A percentile compares a stretch with the other conserved stretches of the same genome.
These are phyloP conservation scores for Lepidonotus clava DNA, from an alignment of 2,888 invertebrate species.

Conservation along the genomic window DNA sequence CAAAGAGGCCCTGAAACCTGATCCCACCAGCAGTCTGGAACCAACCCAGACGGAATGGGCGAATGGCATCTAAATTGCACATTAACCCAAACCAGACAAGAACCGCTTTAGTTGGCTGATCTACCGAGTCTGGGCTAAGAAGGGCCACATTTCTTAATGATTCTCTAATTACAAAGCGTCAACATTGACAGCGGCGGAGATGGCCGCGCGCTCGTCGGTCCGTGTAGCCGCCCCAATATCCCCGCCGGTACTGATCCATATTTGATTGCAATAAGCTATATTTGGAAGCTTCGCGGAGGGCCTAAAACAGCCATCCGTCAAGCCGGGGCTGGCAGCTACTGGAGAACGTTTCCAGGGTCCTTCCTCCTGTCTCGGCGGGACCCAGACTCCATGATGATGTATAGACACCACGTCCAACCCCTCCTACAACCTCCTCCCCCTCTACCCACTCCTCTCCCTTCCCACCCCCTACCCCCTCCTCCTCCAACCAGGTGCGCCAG, in stretches of 20 bases:
- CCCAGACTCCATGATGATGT: neutral
- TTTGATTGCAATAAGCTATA: slow-evolving; percentile 36
- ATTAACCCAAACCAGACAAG: too few relatives aligned
- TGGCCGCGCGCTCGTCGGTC: neutral
- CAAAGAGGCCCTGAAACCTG: too few relatives aligned
- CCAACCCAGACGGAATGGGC: too few relatives aligned
- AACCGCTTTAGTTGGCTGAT: too few relatives aligned
- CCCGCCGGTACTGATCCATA: neutral
- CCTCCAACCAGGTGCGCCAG: too few relatives aligned
- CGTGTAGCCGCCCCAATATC: neutral
- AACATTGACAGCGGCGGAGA: neutral
- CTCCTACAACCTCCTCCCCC: neutral
- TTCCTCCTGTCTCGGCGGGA: neutral
- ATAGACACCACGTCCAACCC: neutral
- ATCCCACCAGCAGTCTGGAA: too few relatives aligned
- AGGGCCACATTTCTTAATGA: neutral
- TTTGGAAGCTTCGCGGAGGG: neutral
- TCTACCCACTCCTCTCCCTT: neutral
- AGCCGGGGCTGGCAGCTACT: neutral
- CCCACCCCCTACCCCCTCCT: neutral
- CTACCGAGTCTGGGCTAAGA: too few relatives aligned
- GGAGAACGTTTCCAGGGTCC: too few relatives aligned
- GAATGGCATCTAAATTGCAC: too few relatives aligned
- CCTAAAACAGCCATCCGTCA: neutral
- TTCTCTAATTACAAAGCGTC: neutral